These are phyloP conservation scores for Drosophila koepferae DNA, from an alignment of 2,888 invertebrate species.

Conservation along the genomic window DNA sequence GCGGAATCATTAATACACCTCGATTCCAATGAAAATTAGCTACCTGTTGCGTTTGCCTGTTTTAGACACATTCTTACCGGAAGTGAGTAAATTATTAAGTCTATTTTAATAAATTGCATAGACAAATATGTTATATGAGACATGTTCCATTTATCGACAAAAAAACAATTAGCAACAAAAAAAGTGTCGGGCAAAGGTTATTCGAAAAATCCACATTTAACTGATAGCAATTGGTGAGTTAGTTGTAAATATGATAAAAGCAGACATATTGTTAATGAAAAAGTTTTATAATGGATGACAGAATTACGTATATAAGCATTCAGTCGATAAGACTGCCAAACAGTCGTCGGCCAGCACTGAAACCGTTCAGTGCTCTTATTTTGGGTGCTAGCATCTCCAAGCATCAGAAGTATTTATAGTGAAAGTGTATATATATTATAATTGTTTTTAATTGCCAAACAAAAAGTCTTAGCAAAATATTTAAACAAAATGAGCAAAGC, in stretches of 20 bases:
- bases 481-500: conserved; percentile 44
- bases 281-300: conserved; percentile 9
- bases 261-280: conserved; percentile 19
- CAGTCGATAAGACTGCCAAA: conserved; percentile 13
- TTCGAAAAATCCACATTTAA: conserved; percentile 11
- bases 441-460: conserved; percentile 4
- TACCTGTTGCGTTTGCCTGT: neutral
- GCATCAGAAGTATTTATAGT: conserved; percentile 13
- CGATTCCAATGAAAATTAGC: neutral
- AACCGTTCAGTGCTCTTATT: conserved; percentile 21
- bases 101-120: conserved; percentile 2
- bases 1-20: neutral
- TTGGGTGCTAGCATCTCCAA: conserved; percentile 6
- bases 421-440: neutral
- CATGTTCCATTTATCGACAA: neutral
- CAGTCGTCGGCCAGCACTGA: conserved; percentile 27
- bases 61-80: neutral
- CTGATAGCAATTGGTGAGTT: conserved; percentile 31
- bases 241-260: conserved; percentile 40
- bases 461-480: neutral
- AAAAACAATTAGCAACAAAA: conserved; percentile 13
- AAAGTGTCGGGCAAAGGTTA: conserved; percentile 13
- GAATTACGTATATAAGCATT: conserved; percentile 36
- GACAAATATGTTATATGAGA: neutral
- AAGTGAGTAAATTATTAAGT: conserved; percentile 1